These are phyloP conservation scores for Drosophila mojavensis DNA, from an alignment of 1,140 invertebrate species.

Conservation along the genomic window DNA sequence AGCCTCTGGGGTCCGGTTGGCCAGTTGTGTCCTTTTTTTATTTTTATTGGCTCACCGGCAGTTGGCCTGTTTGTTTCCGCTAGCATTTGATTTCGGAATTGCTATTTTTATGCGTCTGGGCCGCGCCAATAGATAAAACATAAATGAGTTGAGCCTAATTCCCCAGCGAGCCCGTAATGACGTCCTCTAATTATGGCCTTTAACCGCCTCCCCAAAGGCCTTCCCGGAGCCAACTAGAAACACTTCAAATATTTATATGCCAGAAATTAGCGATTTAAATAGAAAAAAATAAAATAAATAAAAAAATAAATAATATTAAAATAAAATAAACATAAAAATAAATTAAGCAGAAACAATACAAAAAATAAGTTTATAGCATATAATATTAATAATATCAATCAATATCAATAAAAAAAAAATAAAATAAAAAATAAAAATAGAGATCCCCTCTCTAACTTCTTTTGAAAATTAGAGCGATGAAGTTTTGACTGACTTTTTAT, in stretches of 20 bases:
- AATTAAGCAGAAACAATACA: too few species aligned
- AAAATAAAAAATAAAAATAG: too few species aligned
- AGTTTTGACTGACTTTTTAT: too few species aligned
- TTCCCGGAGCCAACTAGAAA: neutral
- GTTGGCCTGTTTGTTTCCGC: constrained; percentile 74
- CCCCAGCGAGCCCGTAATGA: constrained; percentile 7
- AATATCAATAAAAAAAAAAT: too few species aligned
- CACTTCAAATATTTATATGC: neutral
- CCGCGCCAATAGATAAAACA: constrained; percentile 33
- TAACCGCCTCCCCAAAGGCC: neutral
- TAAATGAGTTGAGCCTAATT: constrained; percentile 33
- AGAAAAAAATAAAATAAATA: too few species aligned
- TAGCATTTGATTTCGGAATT: constrained; percentile 70
- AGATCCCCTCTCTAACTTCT: too few species aligned
- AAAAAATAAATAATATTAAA: too few species aligned
- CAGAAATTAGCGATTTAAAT: neutral
- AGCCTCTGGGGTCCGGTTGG: constrained; percentile 70
- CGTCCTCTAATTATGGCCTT: constrained; percentile 9
- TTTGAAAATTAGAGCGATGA: too few species aligned
- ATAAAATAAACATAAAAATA: too few species aligned
- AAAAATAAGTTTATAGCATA: too few species aligned
- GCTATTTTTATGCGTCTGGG: constrained; percentile 62
- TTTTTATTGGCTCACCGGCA: constrained; percentile 75
- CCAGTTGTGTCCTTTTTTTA: constrained; percentile 68
- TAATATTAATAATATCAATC: too few species aligned